Evolutionary conservation across 2,888 invertebrate species (phyloP).

Genomic region (Netelia fuscicornis): DNA sequence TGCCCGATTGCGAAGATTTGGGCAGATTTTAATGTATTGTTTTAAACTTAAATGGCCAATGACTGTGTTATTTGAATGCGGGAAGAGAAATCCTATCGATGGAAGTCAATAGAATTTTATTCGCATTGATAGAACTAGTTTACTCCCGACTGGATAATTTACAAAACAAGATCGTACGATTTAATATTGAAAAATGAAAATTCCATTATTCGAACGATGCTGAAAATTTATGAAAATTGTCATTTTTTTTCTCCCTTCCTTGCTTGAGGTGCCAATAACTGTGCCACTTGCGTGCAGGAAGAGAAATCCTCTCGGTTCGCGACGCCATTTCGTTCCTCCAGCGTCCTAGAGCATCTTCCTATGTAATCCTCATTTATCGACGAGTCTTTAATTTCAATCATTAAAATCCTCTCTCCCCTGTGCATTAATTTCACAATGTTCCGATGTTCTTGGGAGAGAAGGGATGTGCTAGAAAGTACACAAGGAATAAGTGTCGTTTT

Average conservation of each 20-base stretch:
- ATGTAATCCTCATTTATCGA: conserved; percentile 18
- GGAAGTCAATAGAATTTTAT: too few relatives aligned
- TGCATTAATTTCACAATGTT: too few relatives aligned
- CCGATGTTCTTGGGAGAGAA: not conserved
- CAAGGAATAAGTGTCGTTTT: conserved; percentile 25
- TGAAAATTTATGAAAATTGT: too few relatives aligned
- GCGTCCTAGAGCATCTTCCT: conserved; percentile 1
- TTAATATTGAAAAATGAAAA: too few relatives aligned
- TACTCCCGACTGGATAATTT: too few relatives aligned
- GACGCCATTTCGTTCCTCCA: not conserved
- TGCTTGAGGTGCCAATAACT: conserved; percentile 39
- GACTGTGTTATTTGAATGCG: conserved; percentile 4
- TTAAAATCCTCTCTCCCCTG: not conserved
- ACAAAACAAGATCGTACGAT: too few relatives aligned
- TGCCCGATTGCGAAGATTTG: too few relatives aligned
- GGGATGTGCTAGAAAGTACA: conserved; percentile 29
- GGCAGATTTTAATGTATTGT: too few relatives aligned
- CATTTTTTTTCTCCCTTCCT: not conserved
- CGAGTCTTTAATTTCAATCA: conserved; percentile 23
- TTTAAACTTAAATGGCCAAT: conserved; percentile 27
- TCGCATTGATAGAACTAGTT: too few relatives aligned
- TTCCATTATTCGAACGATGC: too few relatives aligned
- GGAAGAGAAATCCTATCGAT: conserved; percentile 16
- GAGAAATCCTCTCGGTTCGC: conserved; percentile 11
- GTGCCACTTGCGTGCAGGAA: not conserved